These are phyloP conservation scores for Montipora foliosa DNA, from an alignment of 64 coral and sea anemone genomes.

Conservation along the genomic window DNA sequence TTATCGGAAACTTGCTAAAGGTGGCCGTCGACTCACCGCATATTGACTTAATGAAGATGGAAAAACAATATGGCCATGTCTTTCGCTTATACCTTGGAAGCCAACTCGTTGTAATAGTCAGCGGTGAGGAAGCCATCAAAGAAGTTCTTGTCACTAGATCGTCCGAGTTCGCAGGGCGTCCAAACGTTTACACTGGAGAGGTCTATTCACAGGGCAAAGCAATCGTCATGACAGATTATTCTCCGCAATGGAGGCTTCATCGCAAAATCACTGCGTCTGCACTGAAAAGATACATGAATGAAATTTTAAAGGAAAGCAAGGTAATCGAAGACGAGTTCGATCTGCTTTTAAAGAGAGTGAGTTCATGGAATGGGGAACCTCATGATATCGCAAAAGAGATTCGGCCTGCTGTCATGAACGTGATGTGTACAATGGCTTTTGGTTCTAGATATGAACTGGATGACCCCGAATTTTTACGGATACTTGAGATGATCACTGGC, in stretches of 20 bases:
- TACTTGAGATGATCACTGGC: conserved; percentile 38
- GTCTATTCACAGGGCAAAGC: background rate
- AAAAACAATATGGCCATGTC: background rate
- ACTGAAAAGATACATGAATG: conserved; percentile 32
- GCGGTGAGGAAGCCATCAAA: background rate
- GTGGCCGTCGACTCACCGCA: background rate
- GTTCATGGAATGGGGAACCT: no score
- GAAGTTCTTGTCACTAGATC: conserved; percentile 2
- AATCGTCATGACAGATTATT: conserved; percentile 29
- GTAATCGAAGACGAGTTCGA: conserved; percentile 19
- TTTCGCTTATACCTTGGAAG: background rate
- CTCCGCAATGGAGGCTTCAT: conserved; percentile 18
- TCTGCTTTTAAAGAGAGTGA: background rate
- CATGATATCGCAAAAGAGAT: no score
- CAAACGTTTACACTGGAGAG: background rate
- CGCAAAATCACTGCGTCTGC: conserved; percentile 23
- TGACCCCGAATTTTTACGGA: conserved; percentile 58
- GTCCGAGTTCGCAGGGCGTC: conserved; percentile 21
- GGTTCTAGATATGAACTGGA: no score
- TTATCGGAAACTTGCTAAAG: background rate
- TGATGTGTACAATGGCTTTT: no score
- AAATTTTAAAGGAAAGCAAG: background rate
- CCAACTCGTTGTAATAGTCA: background rate
- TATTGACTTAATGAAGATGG: background rate
- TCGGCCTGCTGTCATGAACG: no score